These are phyloP conservation scores for Deroplatys truncata DNA, from an alignment of 2,888 invertebrate genomes.

Conservation along the genomic window DNA sequence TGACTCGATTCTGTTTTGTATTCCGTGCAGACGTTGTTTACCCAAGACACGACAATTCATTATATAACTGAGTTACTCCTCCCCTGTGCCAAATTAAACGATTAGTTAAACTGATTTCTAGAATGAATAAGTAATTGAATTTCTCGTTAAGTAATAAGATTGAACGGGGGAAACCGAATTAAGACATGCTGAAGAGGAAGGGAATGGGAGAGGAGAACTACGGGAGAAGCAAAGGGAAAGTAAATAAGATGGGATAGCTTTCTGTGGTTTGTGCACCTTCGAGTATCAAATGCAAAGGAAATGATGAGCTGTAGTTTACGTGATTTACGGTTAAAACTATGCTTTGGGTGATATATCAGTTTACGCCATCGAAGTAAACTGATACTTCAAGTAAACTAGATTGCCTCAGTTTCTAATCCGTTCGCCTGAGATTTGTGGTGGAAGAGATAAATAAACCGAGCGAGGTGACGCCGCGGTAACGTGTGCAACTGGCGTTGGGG, in stretches of 20 bases:
- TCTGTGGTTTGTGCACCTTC: neutral
- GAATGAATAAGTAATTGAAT: slow-evolving; percentile 50
- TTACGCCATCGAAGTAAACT: too few relatives aligned
- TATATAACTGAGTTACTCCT: slow-evolving; percentile 44
- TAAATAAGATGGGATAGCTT: neutral
- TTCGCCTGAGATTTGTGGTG: too few relatives aligned
- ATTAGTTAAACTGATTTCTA: slow-evolving; percentile 50
- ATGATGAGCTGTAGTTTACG: neutral
- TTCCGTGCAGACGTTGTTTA: slow-evolving; percentile 40
- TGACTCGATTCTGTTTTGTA: slow-evolving; percentile 29
- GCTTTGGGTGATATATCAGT: too few relatives aligned
- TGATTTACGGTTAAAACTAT: too few relatives aligned
- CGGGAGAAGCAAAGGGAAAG: neutral
- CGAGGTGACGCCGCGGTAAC: too few relatives aligned
- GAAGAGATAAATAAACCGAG: too few relatives aligned
- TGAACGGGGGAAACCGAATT: slow-evolving; percentile 53
- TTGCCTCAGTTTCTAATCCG: too few relatives aligned
- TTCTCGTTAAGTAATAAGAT: slow-evolving; percentile 49
- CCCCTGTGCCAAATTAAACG: slow-evolving; percentile 44
- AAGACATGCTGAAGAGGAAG: slow-evolving; percentile 11
- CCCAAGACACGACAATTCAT: slow-evolving; percentile 48
- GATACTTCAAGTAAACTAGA: too few relatives aligned
- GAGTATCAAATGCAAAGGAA: neutral
- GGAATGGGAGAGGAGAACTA: neutral
- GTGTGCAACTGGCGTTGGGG: too few relatives aligned